These are phyloP conservation scores for Phoxinus dragarum DNA, from an alignment of 2,797 vertebrate species.

Conservation along the genomic window DNA sequence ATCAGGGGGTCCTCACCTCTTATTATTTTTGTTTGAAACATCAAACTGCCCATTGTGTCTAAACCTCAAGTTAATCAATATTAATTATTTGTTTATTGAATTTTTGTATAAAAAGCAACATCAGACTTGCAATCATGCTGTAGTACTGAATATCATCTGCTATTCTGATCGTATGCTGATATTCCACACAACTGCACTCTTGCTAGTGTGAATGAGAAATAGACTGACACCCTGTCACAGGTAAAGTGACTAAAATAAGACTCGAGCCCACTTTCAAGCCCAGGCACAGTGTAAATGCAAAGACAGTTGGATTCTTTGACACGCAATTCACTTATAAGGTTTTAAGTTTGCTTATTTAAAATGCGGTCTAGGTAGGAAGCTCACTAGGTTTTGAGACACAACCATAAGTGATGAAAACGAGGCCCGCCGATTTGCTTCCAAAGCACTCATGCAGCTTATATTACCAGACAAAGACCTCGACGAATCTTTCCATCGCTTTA, in stretches of 20 bases:
- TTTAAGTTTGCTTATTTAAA: not conserved
- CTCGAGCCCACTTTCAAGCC: not conserved
- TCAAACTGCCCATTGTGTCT: not conserved
- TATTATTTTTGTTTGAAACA: not conserved
- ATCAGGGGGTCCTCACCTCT: too few relatives aligned
- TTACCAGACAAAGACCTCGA: conserved; percentile 18
- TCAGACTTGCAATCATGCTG: not conserved
- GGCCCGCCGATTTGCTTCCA: conserved; percentile 27
- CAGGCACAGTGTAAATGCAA: not conserved
- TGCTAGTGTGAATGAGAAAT: not conserved
- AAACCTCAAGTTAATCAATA: not conserved
- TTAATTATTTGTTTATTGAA: not conserved
- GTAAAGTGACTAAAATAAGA: not conserved
- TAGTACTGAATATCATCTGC: not conserved
- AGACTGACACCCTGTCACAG: not conserved
- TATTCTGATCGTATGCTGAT: not conserved
- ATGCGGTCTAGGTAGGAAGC: not conserved
- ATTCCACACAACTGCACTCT: not conserved
- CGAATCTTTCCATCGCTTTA: not conserved
- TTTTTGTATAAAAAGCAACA: not conserved
- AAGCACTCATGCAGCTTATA: conserved; percentile 9
- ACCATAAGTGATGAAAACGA: conserved; percentile 34
- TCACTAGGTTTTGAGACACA: not conserved
- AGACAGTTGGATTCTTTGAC: not conserved
- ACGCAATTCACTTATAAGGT: not conserved